These are phyloP conservation scores for Sebastes diaconus DNA, from an alignment of 2,797 vertebrate genomes.

Conservation along the genomic window DNA sequence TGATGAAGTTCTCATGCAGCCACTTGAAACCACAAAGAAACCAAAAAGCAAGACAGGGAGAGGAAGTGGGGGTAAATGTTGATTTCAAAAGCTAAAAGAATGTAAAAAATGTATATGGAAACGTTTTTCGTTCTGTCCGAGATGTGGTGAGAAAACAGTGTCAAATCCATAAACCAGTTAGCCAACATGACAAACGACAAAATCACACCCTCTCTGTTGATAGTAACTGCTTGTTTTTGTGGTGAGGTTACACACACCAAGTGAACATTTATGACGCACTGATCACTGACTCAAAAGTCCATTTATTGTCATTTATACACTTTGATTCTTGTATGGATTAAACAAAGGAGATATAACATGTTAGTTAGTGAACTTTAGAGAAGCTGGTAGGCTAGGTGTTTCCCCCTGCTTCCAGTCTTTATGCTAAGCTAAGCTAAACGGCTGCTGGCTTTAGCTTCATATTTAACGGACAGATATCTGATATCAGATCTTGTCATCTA, in stretches of 20 bases:
- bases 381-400: background rate
- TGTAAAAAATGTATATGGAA: background rate
- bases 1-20: background rate
- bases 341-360: background rate
- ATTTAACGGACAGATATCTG: too few relatives aligned
- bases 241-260: background rate
- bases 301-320: background rate
- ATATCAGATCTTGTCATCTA: too few relatives aligned
- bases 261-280: background rate
- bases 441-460: too few relatives aligned
- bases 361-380: background rate
- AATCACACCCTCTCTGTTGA: background rate
- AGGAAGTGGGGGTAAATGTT: background rate
- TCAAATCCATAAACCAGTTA: background rate
- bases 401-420: background rate
- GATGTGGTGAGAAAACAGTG: background rate
- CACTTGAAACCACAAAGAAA: constrained; percentile 3
- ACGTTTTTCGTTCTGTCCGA: background rate
- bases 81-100: background rate
- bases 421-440: background rate
- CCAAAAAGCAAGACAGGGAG: background rate
- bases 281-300: background rate
- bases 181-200: background rate
- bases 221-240: background rate
- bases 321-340: background rate